Percentiles rank a stretch among this genome's conserved stretches.
phyloP scores from a whole-genome alignment of 2,113 vertebrate genomes.

The Chascanopsetta lugubris region DNA sequence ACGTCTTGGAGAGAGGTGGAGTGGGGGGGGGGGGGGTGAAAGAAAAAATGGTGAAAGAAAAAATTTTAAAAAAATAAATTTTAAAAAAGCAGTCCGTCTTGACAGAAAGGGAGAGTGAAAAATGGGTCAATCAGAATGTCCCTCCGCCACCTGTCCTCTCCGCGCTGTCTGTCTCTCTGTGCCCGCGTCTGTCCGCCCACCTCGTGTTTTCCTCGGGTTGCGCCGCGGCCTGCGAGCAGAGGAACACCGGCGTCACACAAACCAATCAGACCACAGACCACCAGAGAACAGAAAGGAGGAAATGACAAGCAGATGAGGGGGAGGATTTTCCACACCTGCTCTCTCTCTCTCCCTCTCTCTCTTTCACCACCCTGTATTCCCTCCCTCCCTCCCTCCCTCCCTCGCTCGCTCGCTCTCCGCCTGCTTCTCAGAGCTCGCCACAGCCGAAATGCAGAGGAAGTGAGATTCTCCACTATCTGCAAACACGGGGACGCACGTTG shows the following conservation, averaged over 20 bases:
- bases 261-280: slow-evolving; percentile 63
- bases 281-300: slow-evolving; percentile 64
- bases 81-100: slow-evolving; percentile 14
- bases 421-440: slow-evolving; percentile 42
- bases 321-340: slow-evolving; percentile 76
- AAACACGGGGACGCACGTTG: slow-evolving; percentile 46
- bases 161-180: slow-evolving; percentile 33
- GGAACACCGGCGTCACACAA: slow-evolving; percentile 52
- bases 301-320: slow-evolving; percentile 76
- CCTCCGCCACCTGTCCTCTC: slow-evolving; percentile 34
- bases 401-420: neutral
- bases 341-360: slow-evolving; percentile 66
- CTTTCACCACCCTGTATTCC: slow-evolving; percentile 59
- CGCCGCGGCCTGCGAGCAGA: slow-evolving; percentile 44
- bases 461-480: slow-evolving; percentile 50
- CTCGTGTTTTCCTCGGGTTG: slow-evolving; percentile 33
- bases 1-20: neutral
- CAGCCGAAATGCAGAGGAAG: slow-evolving; percentile 42
- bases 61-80: slow-evolving; percentile 7
- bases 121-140: slow-evolving; percentile 54
- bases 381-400: slow-evolving; percentile 36
- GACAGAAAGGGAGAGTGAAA: slow-evolving; percentile 39
- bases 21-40: no score
- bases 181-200: slow-evolving; percentile 29
- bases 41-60: no score